Percentiles rank a stretch among this genome's conserved stretches.
phyloP scores from a whole-genome alignment of 2,888 invertebrate genomes.

The Idaea aversata region DNA sequence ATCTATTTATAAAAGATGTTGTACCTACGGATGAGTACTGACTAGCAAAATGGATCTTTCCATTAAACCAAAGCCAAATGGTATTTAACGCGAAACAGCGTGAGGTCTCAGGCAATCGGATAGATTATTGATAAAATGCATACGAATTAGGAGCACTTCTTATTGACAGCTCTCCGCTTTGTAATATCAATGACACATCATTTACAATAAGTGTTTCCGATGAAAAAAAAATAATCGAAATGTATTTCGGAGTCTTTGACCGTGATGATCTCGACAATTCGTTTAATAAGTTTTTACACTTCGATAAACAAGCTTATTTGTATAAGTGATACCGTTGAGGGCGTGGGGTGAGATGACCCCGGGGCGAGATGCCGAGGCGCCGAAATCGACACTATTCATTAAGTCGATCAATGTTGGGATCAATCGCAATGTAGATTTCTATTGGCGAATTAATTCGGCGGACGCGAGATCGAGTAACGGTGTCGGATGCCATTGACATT shows the following conservation, averaged over 20 bases:
- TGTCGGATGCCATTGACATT: slow-evolving; percentile 76
- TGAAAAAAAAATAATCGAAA: slow-evolving; percentile 39
- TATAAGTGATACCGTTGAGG: slow-evolving; percentile 38
- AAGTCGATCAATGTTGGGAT: slow-evolving; percentile 67
- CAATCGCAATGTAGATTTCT: slow-evolving; percentile 66
- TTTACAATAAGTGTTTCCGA: slow-evolving; percentile 28
- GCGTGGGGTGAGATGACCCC: slow-evolving; percentile 59
- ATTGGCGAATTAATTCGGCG: slow-evolving; percentile 77
- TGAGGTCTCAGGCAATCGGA: slow-evolving; percentile 48
- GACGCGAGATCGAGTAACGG: slow-evolving; percentile 77
- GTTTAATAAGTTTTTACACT: slow-evolving; percentile 52
- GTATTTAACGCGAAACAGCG: slow-evolving; percentile 56
- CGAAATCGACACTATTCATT: slow-evolving; percentile 67
- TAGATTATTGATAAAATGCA: slow-evolving; percentile 60
- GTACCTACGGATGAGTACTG: slow-evolving; percentile 41
- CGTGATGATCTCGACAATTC: slow-evolving; percentile 54
- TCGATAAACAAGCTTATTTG: slow-evolving; percentile 44
- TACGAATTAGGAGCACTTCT: slow-evolving; percentile 48
- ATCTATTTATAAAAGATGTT: slow-evolving; percentile 53
- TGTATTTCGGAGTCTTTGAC: slow-evolving; percentile 60
- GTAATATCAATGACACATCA: slow-evolving; percentile 47
- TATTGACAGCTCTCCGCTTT: slow-evolving; percentile 48
- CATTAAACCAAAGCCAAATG: slow-evolving; percentile 59
- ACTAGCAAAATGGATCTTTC: slow-evolving; percentile 48
- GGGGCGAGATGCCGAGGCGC: slow-evolving; percentile 48